These are phyloP conservation scores for Barnardius zonarius DNA, from an alignment of 2,113 vertebrate genomes.

Conservation along the genomic window DNA sequence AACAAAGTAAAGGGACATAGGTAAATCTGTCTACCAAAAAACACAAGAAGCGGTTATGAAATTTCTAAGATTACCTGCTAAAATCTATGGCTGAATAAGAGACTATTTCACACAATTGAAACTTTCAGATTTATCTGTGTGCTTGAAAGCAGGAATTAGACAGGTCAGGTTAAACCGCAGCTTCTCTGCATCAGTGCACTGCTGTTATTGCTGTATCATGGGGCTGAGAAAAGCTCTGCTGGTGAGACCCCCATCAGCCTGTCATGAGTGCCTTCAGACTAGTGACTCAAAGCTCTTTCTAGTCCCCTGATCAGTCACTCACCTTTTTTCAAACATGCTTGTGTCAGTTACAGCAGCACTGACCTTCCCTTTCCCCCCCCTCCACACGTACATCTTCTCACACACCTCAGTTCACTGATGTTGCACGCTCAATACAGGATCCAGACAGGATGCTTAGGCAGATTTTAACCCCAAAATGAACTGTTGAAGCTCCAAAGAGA, in stretches of 20 bases:
- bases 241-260: neutral
- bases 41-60: rapidly evolving
- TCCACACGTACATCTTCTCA: rapidly evolving
- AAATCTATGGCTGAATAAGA: neutral
- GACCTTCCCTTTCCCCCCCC: neutral
- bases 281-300: neutral
- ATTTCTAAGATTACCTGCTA: neutral
- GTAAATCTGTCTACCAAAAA: neutral
- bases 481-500: neutral
- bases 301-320: neutral
- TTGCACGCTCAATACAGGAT: rapidly evolving
- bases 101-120: neutral
- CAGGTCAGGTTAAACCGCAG: neutral
- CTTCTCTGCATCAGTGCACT: rapidly evolving
- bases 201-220: neutral
- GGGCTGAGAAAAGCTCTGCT: neutral
- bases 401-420: neutral
- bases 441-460: neutral
- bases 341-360: neutral
- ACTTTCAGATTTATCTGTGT: neutral
- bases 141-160: neutral
- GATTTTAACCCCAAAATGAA: neutral
- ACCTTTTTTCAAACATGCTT: neutral
- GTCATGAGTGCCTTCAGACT: neutral
- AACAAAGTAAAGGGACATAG: neutral